These are phyloP conservation scores for Idaea aversata DNA, from an alignment of 2,888 invertebrate genomes.

Conservation along the genomic window DNA sequence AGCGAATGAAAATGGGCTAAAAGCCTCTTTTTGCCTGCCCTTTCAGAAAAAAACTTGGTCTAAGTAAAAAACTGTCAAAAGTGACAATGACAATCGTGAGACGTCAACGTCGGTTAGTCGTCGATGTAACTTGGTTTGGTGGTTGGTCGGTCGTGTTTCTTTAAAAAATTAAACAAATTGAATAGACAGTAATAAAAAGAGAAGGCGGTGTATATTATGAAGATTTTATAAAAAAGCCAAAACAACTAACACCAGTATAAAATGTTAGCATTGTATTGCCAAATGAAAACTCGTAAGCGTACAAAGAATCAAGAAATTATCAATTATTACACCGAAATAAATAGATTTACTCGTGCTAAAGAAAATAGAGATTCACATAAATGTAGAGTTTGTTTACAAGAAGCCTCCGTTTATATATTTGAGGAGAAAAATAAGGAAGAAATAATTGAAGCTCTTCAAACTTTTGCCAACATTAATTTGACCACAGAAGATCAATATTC, in stretches of 20 bases:
- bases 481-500: conserved; percentile 48
- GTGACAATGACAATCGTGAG: no score
- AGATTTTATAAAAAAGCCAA: background rate
- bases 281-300: conserved; percentile 23
- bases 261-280: conserved; percentile 29
- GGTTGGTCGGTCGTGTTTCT: no score
- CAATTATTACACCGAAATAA: conserved; percentile 28
- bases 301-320: conserved; percentile 19
- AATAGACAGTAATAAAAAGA: no score
- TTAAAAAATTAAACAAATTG: no score
- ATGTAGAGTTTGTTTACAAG: conserved; percentile 33
- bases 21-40: no score
- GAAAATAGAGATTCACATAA: background rate
- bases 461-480: conserved; percentile 43
- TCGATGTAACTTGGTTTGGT: no score
- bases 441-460: conserved; percentile 17
- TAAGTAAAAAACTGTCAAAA: no score
- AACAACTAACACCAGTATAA: conserved; percentile 2
- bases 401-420: conserved; percentile 25
- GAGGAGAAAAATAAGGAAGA: conserved; percentile 15
- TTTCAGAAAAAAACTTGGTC: no score
- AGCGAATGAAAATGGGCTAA: no score
- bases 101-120: no score
- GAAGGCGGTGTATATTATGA: background rate
- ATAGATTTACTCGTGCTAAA: conserved; percentile 18